Conservation (phyloP, 2,113 vertebrate species). For the Sakesphorus luctuosus region DNA sequence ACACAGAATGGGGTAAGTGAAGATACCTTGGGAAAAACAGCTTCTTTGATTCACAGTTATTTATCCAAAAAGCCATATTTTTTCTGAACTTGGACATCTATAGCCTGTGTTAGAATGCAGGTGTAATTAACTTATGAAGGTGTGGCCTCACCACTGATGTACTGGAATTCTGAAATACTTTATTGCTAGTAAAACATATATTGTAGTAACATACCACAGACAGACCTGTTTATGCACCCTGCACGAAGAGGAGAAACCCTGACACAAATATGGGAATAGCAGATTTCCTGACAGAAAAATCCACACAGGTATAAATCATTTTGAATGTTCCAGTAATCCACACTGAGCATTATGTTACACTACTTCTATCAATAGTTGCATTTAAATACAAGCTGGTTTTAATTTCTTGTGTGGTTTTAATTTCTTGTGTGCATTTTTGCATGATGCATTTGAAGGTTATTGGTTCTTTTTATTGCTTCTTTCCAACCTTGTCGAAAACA, state of each 20-base stretch:
- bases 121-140: background rate
- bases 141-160: background rate
- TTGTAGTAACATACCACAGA: background rate
- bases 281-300: background rate
- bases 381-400: slow-evolving; percentile 20
- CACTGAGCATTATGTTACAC: background rate
- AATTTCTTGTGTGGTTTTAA: slow-evolving; percentile 18
- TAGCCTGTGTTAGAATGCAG: background rate
- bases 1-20: background rate
- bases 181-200: background rate
- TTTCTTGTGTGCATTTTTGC: background rate
- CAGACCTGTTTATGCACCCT: background rate
- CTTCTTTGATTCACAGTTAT: background rate
- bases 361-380: background rate
- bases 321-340: background rate
- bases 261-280: background rate
- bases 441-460: background rate
- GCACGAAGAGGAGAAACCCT: background rate
- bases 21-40: background rate
- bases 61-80: background rate
- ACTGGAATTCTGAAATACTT: background rate
- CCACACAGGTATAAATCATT: background rate
- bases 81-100: background rate
- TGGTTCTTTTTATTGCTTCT: background rate
- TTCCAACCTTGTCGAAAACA: background rate